phyloP scores from a whole-genome alignment of 2,888 invertebrate species.

The Drosophila subquinaria region DNA sequence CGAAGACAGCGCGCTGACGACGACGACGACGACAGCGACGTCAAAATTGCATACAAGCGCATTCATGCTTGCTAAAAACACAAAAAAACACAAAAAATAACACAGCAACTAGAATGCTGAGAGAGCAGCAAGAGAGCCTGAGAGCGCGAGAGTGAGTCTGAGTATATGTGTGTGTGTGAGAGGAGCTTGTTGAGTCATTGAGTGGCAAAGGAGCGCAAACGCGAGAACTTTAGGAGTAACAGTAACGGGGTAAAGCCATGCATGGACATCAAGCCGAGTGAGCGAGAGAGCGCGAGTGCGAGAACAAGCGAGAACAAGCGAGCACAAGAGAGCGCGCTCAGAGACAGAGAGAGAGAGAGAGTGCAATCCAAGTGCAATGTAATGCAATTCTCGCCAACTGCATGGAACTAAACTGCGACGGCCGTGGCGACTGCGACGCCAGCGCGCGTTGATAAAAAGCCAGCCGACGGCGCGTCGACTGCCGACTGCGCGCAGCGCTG shows the following conservation, averaged over 20 bases:
- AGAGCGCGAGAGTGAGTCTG: constrained; percentile 21
- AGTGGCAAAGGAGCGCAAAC: constrained; percentile 69
- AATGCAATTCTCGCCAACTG: constrained; percentile 65
- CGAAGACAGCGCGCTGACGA: constrained; percentile 65
- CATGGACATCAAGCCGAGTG: constrained; percentile 36
- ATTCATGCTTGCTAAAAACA: constrained; percentile 65
- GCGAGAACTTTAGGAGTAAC: constrained; percentile 75
- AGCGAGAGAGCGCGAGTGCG: constrained; percentile 28
- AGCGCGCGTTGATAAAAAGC: constrained; percentile 80
- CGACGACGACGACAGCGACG: constrained; percentile 61
- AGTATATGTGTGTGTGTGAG: constrained; percentile 24
- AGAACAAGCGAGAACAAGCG: constrained; percentile 16
- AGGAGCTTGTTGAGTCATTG: constrained; percentile 65
- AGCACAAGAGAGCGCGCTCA: constrained; percentile 15
- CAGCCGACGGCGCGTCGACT: constrained; percentile 66
- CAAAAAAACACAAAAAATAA: constrained; percentile 24
- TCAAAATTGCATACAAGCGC: constrained; percentile 74
- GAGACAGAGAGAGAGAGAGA: constrained; percentile 20
- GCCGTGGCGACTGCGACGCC: constrained; percentile 60
- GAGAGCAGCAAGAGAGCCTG: constrained; percentile 43
- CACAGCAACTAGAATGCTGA: constrained; percentile 63
- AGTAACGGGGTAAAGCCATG: constrained; percentile 65
- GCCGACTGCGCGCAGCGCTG: constrained; percentile 74
- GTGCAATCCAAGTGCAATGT: constrained; percentile 46
- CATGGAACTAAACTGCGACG: constrained; percentile 19